Conservation (phyloP, 1,140 invertebrate genomes). For the Anastrepha obliqua region DNA sequence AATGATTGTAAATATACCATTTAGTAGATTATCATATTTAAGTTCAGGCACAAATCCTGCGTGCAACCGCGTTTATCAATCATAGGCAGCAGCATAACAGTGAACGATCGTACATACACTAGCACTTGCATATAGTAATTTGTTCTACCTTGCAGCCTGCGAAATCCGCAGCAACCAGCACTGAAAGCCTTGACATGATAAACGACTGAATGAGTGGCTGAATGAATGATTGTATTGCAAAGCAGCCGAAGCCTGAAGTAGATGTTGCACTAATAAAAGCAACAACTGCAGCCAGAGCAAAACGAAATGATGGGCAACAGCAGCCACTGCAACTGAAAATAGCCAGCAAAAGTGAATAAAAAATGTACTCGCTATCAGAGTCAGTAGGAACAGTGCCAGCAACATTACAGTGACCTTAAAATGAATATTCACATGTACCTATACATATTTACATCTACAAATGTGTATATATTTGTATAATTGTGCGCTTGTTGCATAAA, state of each 20-base stretch:
- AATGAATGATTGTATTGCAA: constrained; percentile 6
- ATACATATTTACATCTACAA: background rate
- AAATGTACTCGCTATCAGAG: background rate
- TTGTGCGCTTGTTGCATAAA: constrained; percentile 27
- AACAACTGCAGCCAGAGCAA: background rate
- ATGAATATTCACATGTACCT: background rate
- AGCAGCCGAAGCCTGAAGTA: background rate
- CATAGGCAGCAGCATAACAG: background rate
- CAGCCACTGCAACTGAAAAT: background rate
- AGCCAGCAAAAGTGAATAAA: background rate
- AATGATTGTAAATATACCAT: background rate
- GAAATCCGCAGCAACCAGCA: background rate
- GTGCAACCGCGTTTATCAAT: background rate
- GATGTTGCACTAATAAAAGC: background rate
- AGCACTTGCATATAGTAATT: background rate
- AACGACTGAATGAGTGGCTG: background rate
- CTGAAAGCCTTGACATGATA: constrained; percentile 26
- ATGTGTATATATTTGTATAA: background rate
- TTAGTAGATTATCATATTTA: background rate
- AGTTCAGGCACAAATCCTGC: background rate
- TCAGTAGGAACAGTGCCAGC: background rate
- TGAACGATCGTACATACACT: background rate
- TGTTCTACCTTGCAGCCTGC: background rate
- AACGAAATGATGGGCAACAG: background rate
- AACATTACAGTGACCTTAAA: background rate